Evolutionary conservation across 37 sponge, comb jelly and placozoan genomes (phyloP).

Genomic region (Bolinopsis microptera): DNA sequence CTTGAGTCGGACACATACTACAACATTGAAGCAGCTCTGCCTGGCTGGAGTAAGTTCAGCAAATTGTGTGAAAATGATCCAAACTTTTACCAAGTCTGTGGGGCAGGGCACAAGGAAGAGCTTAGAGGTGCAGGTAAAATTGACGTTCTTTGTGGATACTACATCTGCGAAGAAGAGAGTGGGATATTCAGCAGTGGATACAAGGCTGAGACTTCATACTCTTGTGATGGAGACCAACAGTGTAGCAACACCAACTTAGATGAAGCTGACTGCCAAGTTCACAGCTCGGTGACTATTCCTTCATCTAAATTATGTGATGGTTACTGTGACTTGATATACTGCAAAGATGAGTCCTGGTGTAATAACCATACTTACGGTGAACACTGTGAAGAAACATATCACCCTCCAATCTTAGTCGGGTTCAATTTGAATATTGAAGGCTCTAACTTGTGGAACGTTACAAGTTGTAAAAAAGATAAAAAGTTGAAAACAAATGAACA

Average conservation of each 20-base stretch:
- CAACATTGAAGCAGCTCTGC: not conserved
- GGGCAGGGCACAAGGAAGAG: not conserved
- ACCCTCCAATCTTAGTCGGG: not conserved
- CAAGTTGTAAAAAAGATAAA: too few relatives aligned
- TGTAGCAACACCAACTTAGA: conserved; percentile 15
- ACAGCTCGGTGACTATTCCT: not conserved
- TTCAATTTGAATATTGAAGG: not conserved
- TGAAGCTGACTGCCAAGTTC: not conserved
- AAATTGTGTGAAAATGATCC: not conserved
- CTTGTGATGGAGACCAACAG: not conserved
- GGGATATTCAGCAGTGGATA: conserved; percentile 1
- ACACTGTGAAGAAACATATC: not conserved
- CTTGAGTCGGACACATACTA: not conserved
- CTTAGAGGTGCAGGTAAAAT: too few relatives aligned
- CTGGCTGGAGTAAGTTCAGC: conserved; percentile 32
- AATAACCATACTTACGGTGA: not conserved
- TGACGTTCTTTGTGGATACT: not conserved
- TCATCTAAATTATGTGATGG: not conserved
- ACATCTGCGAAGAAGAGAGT: not conserved
- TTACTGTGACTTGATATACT: not conserved
- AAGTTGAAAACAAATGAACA: not conserved
- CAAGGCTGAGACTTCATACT: conserved; percentile 15
- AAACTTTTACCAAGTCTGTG: conserved; percentile 39
- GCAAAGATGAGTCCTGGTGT: conserved; percentile 3
- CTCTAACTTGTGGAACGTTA: not conserved